phyloP scores from a whole-genome alignment of 2,797 vertebrate genomes.

The Chromis chromis region DNA sequence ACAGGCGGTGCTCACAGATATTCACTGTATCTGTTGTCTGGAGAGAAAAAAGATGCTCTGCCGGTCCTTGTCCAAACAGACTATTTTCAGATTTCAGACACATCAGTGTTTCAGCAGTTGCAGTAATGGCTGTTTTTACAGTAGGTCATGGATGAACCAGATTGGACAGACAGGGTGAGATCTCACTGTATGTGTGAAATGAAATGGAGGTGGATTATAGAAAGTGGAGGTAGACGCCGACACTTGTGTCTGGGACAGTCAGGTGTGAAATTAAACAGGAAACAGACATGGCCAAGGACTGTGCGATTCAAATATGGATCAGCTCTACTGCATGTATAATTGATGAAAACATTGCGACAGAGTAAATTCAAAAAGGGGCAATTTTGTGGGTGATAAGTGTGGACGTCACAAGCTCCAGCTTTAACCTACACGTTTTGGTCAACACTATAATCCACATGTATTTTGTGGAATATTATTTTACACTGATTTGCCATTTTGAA shows the following conservation, averaged over 20 bases:
- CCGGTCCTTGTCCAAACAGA: slow-evolving; percentile 1
- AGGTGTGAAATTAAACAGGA: slow-evolving; percentile 87
- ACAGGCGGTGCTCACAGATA: slow-evolving; percentile 12
- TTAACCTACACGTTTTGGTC: not conserved
- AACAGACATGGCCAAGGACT: slow-evolving; percentile 64
- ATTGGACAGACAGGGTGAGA: slow-evolving; percentile 59
- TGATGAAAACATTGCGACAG: slow-evolving; percentile 65
- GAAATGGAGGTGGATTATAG: slow-evolving; percentile 47
- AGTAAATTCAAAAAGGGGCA: slow-evolving; percentile 17
- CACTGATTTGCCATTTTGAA: not conserved
- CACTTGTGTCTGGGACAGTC: slow-evolving; percentile 67
- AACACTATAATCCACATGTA: slow-evolving; percentile 1
- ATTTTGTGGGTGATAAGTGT: not conserved
- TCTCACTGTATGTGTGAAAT: slow-evolving; percentile 46
- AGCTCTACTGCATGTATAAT: slow-evolving; percentile 60
- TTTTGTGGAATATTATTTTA: too few species aligned
- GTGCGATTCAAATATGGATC: slow-evolving; percentile 54
- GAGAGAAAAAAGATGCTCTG: slow-evolving; percentile 3
- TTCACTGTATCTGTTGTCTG: not conserved
- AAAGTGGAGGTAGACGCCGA: slow-evolving; percentile 61
- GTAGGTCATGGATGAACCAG: slow-evolving; percentile 54
- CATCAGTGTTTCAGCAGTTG: slow-evolving; percentile 29
- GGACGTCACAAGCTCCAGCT: not conserved
- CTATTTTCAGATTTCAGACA: slow-evolving; percentile 37
- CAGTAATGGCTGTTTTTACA: slow-evolving; percentile 47